Percentiles rank a stretch among this genome's conserved stretches.
phyloP scores from a whole-genome alignment of 2,113 vertebrate genomes.

The Gambusia holbrooki region DNA sequence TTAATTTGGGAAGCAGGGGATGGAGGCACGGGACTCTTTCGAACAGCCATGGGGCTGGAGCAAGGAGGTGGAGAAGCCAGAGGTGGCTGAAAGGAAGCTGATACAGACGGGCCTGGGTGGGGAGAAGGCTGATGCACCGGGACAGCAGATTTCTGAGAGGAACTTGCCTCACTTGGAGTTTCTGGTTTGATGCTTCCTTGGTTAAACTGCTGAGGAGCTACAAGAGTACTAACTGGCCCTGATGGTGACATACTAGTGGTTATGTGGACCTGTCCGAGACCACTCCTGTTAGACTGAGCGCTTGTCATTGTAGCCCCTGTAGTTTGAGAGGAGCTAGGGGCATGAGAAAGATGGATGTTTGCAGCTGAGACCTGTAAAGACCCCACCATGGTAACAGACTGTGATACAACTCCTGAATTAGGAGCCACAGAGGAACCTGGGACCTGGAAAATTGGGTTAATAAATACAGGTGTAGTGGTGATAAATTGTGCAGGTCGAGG shows the following conservation, averaged over 20 bases:
- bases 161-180: slow-evolving; percentile 72
- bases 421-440: slow-evolving; percentile 70
- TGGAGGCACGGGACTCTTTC: slow-evolving; percentile 86
- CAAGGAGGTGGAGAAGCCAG: slow-evolving; percentile 84
- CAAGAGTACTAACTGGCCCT: slow-evolving; percentile 61
- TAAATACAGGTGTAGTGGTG: slow-evolving; percentile 90
- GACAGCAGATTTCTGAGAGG: slow-evolving; percentile 63
- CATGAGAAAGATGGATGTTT: slow-evolving; percentile 89
- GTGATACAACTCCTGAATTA: slow-evolving; percentile 86
- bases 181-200: slow-evolving; percentile 77
- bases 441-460: slow-evolving; percentile 93
- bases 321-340: slow-evolving; percentile 63
- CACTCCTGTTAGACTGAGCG: slow-evolving; percentile 79
- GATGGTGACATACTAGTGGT: slow-evolving; percentile 72
- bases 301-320: slow-evolving; percentile 71
- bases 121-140: slow-evolving; percentile 77
- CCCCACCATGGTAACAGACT: slow-evolving; percentile 89
- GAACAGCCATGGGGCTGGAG: slow-evolving; percentile 83
- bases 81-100: slow-evolving; percentile 79
- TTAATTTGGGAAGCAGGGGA: slow-evolving; percentile 72
- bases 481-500: slow-evolving; percentile 88
- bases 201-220: slow-evolving; percentile 59
- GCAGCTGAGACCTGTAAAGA: slow-evolving; percentile 89
- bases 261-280: slow-evolving; percentile 83
- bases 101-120: slow-evolving; percentile 47